Evolutionary conservation across 2,888 invertebrate genomes (phyloP).

Genomic region (Amblyjoppa proteus): DNA sequence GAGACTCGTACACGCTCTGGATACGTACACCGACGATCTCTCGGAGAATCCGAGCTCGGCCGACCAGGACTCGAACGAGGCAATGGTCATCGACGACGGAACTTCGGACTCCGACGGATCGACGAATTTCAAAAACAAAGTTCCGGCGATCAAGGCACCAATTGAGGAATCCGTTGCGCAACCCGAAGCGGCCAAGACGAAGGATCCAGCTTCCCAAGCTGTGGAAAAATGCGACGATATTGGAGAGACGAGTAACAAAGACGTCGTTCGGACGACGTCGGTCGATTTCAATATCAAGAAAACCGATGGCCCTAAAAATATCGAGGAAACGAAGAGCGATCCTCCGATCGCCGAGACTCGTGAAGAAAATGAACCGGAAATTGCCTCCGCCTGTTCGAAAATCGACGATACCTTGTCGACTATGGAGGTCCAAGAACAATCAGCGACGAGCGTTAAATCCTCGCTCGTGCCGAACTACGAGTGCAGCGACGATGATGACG

Average conservation of each 20-base stretch:
- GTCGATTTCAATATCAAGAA: conserved; percentile 3
- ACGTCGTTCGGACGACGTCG: background rate
- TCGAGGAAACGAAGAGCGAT: conserved; percentile 7
- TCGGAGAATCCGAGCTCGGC: conserved; percentile 71
- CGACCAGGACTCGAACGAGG: conserved; percentile 74
- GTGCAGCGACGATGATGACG: conserved; percentile 67
- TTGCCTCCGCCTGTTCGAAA: background rate
- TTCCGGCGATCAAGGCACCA: conserved; percentile 28
- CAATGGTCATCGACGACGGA: conserved; percentile 75
- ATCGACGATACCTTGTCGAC: conserved; percentile 15
- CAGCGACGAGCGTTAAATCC: conserved; percentile 43
- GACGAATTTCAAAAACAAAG: conserved; percentile 55
- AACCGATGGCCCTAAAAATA: background rate
- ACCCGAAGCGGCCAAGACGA: conserved; percentile 36
- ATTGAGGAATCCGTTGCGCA: conserved; percentile 57
- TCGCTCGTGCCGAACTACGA: conserved; percentile 72
- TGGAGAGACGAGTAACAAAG: conserved; percentile 1
- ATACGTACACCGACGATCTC: conserved; percentile 69
- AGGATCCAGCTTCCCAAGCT: conserved; percentile 5
- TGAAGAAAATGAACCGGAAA: conserved; percentile 17
- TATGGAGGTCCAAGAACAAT: conserved; percentile 41
- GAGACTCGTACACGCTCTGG: conserved; percentile 63
- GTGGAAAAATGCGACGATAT: conserved; percentile 15
- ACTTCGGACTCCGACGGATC: conserved; percentile 73
- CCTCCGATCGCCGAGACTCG: background rate